Conservation (phyloP, 1,140 invertebrate genomes). For the Bombus difficillimus region DNA sequence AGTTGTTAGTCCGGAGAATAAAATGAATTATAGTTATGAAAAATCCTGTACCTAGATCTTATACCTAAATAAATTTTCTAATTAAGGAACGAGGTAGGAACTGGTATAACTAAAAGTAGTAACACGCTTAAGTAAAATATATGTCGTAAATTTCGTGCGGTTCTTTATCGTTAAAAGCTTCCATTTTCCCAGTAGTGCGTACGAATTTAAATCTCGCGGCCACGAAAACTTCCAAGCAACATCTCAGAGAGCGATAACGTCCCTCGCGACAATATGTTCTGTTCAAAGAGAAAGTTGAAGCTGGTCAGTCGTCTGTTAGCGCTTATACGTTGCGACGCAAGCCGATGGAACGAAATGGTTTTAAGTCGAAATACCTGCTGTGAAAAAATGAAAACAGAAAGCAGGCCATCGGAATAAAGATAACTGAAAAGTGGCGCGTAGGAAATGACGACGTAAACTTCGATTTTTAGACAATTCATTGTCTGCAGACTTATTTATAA, state of each 20-base stretch:
- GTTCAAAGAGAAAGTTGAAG: background rate
- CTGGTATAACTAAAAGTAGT: too few relatives aligned
- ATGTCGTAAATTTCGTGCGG: background rate
- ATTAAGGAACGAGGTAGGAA: too few relatives aligned
- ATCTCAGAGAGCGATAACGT: background rate
- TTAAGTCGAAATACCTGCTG: background rate
- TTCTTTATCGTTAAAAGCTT: background rate
- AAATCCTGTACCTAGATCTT: too few relatives aligned
- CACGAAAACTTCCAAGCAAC: background rate
- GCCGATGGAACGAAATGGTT: too few relatives aligned
- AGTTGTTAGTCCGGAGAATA: too few relatives aligned
- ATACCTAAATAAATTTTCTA: too few relatives aligned
- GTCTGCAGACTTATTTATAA: too few relatives aligned
- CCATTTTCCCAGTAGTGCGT: background rate
- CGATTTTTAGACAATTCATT: background rate
- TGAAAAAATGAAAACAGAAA: background rate
- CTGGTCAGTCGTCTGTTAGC: background rate
- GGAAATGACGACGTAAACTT: background rate
- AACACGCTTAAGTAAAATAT: too few relatives aligned
- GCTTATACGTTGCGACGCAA: background rate
- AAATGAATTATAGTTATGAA: too few relatives aligned
- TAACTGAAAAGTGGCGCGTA: background rate
- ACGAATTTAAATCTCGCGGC: slow-evolving; percentile 3
- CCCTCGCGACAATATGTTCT: background rate
- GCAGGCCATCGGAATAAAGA: background rate